Base-by-base conservation (phyloP, 2,797 vertebrate species). In the Tolypeutes matacus region DNA sequence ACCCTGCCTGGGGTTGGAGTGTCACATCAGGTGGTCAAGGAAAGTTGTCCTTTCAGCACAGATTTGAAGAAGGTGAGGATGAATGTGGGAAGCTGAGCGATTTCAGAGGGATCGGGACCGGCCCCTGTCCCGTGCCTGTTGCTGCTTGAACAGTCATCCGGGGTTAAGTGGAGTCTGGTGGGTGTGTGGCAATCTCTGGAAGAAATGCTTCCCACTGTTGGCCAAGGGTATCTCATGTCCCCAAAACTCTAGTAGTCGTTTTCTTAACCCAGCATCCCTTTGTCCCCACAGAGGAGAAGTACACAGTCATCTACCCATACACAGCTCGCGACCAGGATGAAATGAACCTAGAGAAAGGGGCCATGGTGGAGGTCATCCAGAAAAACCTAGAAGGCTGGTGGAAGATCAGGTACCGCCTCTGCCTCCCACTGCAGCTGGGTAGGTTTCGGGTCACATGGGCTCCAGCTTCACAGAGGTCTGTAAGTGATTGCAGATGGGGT, bases 341-440 rank as follows among this genome's bases (percentile, higher is more conserved):
- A 97, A 99, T 99, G 7, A 99, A 99, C 97, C 98, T 99, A 98
- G 99, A 99, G 98, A 99, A 98, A 96, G 99, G 99, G 58, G 99
- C 99, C 92, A 95, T 99, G 91, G 99, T 99, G 60, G 99, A 99
- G 97, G 99, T 99, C 96, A 99, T 99, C 95, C 99, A 99, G 98
- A 99, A 99, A 98, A 99, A 99, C 98, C 98, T 99, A 98, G 99
- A 99, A 97, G 99, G 99, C 97, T 99, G 99, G 99, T 99, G 99
- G 99, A 99, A 99, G 97, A 99, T 99, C 98, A 99, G 99, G 99
- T 99, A 98, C 64, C 0, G 5, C 23, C 10, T 20, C 69, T 6
- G 8, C 73, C 56, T 53, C 88, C 49, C 13, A 1, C 73, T 34
- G 31, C 42, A 2, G 25, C 36, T 56, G 56, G 21, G 39, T 49